These are phyloP conservation scores for Drosophila simulans DNA, from an alignment of 1,140 invertebrate species.

Conservation along the genomic window DNA sequence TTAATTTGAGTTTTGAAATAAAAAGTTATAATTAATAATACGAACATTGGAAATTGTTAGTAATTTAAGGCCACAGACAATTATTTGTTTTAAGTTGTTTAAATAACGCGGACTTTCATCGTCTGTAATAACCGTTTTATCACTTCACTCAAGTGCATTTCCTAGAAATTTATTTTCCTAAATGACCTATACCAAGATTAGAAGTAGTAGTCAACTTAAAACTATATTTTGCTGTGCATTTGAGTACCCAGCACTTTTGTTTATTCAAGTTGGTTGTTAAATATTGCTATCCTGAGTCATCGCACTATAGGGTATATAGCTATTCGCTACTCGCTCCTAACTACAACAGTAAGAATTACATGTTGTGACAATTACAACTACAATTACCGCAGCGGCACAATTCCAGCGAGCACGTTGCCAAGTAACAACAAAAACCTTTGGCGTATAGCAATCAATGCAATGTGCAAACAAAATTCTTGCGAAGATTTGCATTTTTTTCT, in stretches of 20 bases:
- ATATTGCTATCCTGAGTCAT: no score
- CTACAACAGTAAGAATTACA: conserved; percentile 26
- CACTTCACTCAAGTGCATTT: conserved; percentile 14
- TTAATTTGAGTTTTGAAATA: background rate
- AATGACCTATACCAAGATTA: conserved; percentile 41
- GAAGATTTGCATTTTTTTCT: conserved; percentile 48
- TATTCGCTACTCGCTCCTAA: no score
- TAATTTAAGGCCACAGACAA: background rate
- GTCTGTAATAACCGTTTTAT: conserved; percentile 12
- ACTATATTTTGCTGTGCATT: background rate
- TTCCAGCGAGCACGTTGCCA: conserved; percentile 42
- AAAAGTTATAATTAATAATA: background rate
- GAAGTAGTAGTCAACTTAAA: background rate
- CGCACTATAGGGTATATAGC: background rate
- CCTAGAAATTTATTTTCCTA: conserved; percentile 25
- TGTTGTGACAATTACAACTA: conserved; percentile 24
- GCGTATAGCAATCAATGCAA: conserved; percentile 49
- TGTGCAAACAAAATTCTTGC: conserved; percentile 40
- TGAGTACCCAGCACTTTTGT: background rate
- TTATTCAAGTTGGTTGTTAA: background rate
- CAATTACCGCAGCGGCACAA: conserved; percentile 41
- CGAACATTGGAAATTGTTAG: background rate
- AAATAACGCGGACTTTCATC: conserved; percentile 24
- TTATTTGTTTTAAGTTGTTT: background rate
- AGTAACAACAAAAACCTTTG: conserved; percentile 43